Evolutionary conservation across 2,888 invertebrate species (phyloP).

Genomic region (Dendrolimus pini): DNA sequence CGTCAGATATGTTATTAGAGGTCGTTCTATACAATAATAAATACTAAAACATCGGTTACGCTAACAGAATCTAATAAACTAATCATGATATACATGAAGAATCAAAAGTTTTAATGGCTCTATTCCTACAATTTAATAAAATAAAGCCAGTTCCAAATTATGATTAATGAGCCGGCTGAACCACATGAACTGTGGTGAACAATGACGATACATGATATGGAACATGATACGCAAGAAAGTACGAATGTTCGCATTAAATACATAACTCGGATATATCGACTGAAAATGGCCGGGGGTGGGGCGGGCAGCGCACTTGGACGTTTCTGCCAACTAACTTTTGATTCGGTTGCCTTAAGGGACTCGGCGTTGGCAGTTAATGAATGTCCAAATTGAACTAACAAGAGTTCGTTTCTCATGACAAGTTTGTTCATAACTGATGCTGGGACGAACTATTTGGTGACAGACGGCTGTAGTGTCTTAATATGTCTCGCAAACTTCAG

Average conservation of each 20-base stretch:
- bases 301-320: not conserved
- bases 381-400: conserved; percentile 16
- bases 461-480: too few species aligned
- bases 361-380: conserved; percentile 22
- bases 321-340: conserved; percentile 9
- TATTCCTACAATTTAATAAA: not conserved
- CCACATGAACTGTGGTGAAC: not conserved
- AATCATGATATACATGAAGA: too few species aligned
- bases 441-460: conserved; percentile 13
- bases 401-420: conserved; percentile 5
- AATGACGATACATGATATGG: not conserved
- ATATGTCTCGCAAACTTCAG: too few species aligned
- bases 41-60: too few species aligned
- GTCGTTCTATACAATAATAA: too few species aligned
- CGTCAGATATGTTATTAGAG: too few species aligned
- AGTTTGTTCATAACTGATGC: not conserved
- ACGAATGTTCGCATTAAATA: not conserved
- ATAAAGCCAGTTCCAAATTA: not conserved
- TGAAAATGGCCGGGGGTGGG: not conserved
- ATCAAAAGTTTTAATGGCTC: too few species aligned
- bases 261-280: not conserved
- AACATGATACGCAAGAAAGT: not conserved
- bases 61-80: too few species aligned
- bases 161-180: not conserved
- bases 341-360: conserved; percentile 18